Evolutionary conservation across 2,888 invertebrate species (phyloP).

Genomic region (Hemithea aestivaria): DNA sequence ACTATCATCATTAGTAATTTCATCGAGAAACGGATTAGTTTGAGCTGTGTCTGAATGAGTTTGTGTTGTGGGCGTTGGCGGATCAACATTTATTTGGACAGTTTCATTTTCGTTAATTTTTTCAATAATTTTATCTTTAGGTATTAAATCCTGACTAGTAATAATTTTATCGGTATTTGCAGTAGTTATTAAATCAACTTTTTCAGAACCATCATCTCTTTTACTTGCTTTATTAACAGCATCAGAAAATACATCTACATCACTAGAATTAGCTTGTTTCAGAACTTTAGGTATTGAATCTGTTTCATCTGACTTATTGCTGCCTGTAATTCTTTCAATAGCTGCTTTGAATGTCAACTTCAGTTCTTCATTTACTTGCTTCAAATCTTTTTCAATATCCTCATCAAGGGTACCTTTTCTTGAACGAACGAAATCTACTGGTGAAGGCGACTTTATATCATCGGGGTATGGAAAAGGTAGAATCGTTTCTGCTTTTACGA

Average conservation of each 20-base stretch:
- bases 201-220: constrained; percentile 9
- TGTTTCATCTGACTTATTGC: constrained; percentile 34
- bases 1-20: constrained; percentile 16
- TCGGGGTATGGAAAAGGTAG: constrained; percentile 55
- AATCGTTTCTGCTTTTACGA: constrained; percentile 55
- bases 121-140: constrained; percentile 1
- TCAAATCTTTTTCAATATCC: constrained; percentile 53
- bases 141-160: constrained; percentile 1
- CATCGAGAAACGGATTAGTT: constrained; percentile 27
- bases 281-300: constrained; percentile 23
- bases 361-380: constrained; percentile 59
- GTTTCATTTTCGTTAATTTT: not conserved
- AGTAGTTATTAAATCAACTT: constrained; percentile 2
- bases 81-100: constrained; percentile 12
- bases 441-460: constrained; percentile 35
- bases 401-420: constrained; percentile 27
- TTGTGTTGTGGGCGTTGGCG: constrained; percentile 12
- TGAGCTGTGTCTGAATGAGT: constrained; percentile 8
- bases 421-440: constrained; percentile 29
- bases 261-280: constrained; percentile 18
- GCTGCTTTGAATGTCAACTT: constrained; percentile 63
- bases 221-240: constrained; percentile 2
- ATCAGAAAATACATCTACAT: constrained; percentile 14
- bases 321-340: constrained; percentile 54
- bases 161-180: not conserved